Evolutionary conservation across 1,140 invertebrate species (phyloP).

Genomic region (Chelonus insularis): DNA sequence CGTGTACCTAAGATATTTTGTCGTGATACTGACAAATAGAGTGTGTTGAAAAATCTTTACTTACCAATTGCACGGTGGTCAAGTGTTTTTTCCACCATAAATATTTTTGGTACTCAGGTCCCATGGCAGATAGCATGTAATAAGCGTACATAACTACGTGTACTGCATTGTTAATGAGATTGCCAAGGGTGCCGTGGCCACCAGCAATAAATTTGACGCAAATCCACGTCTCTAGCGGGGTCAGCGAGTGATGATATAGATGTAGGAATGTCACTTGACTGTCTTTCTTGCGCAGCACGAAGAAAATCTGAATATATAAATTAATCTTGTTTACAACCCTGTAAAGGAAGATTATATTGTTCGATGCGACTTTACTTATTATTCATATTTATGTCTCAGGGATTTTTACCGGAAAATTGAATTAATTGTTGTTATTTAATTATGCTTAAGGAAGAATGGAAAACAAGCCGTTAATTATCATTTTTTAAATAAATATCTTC

Average conservation of each 20-base stretch:
- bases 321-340: not conserved
- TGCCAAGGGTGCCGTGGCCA: slow-evolving; percentile 89
- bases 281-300: slow-evolving; percentile 90
- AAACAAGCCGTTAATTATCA: too few relatives aligned
- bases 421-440: too few relatives aligned
- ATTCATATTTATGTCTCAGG: too few relatives aligned
- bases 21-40: too few relatives aligned
- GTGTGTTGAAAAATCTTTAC: too few relatives aligned
- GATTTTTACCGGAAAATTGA: too few relatives aligned
- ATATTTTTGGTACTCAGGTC: slow-evolving; percentile 87
- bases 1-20: not conserved
- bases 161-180: slow-evolving; percentile 90
- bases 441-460: too few relatives aligned
- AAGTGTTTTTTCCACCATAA: slow-evolving; percentile 96
- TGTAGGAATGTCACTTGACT: slow-evolving; percentile 90
- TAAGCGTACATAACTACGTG: slow-evolving; percentile 95
- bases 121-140: slow-evolving; percentile 89
- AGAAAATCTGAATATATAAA: slow-evolving; percentile 72
- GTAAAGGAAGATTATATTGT: too few relatives aligned
- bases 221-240: slow-evolving; percentile 93
- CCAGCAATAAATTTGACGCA: slow-evolving; percentile 93
- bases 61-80: slow-evolving; percentile 87
- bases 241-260: slow-evolving; percentile 93
- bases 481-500: too few relatives aligned
- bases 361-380: too few relatives aligned